Evolutionary conservation across 2,888 invertebrate genomes (phyloP).

Genomic region (Netelia melanura): DNA sequence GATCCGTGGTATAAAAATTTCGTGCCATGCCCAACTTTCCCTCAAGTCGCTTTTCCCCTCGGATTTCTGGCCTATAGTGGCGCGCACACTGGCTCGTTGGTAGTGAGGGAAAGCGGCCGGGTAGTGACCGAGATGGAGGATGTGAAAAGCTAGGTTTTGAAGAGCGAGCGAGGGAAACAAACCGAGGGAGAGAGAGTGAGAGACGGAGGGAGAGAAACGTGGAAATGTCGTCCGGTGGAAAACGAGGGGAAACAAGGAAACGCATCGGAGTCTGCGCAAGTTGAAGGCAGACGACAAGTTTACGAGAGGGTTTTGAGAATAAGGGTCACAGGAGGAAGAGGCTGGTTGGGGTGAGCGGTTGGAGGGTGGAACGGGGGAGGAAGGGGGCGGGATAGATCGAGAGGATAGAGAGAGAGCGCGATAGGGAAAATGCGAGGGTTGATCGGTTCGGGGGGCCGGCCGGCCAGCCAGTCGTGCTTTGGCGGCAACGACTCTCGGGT

Average conservation of each 20-base stretch:
- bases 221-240: constrained; percentile 48
- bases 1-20: too few relatives aligned
- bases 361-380: constrained; percentile 57
- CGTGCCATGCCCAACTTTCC: too few relatives aligned
- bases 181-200: constrained; percentile 39
- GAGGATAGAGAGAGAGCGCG: constrained; percentile 50
- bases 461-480: constrained; percentile 83
- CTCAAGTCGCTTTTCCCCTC: neutral
- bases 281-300: constrained; percentile 51
- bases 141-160: constrained; percentile 37
- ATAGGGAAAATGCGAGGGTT: constrained; percentile 46
- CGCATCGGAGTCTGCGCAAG: constrained; percentile 62
- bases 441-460: constrained; percentile 74
- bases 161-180: constrained; percentile 38
- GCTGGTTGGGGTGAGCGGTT: constrained; percentile 69
- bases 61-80: constrained; percentile 33
- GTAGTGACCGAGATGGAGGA: constrained; percentile 61
- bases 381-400: constrained; percentile 52
- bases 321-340: constrained; percentile 52
- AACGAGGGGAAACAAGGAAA: constrained; percentile 46
- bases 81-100: constrained; percentile 42
- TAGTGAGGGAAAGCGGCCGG: constrained; percentile 59
- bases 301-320: constrained; percentile 55
- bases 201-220: constrained; percentile 57
- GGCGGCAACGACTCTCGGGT: constrained; percentile 75